Conservation (phyloP, 2,113 vertebrate species). For the Emydura subglobosa region DNA sequence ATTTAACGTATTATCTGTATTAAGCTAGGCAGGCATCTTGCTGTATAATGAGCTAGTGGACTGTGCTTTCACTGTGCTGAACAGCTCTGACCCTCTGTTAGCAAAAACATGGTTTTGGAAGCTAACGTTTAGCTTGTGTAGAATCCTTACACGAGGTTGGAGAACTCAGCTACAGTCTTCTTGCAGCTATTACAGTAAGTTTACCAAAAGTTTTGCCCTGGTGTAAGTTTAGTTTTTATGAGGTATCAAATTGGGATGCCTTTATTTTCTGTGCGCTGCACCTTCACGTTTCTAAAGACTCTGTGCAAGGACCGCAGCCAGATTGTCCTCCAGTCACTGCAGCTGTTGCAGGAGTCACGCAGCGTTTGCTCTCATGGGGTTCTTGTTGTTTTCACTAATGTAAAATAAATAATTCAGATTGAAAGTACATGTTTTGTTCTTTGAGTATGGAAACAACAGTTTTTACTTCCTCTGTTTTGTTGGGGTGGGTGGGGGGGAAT, state of each 20-base stretch:
- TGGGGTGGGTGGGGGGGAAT: not conserved
- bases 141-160: not conserved
- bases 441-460: not conserved
- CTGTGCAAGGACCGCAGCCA: not conserved
- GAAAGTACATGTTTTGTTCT: not conserved
- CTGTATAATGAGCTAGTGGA: not conserved
- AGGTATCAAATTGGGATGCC: not conserved
- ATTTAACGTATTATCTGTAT: not conserved
- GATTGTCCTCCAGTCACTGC: not conserved
- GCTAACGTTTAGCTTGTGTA: not conserved
- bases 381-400: not conserved
- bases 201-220: not conserved
- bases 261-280: not conserved
- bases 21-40: not conserved
- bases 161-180: not conserved
- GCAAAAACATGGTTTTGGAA: not conserved
- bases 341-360: not conserved
- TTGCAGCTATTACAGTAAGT: not conserved
- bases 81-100: not conserved
- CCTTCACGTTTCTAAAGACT: not conserved
- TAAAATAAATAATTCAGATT: not conserved
- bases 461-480: not conserved
- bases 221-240: not conserved
- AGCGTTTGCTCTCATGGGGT: not conserved
- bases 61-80: not conserved